Percentiles rank a stretch among this genome's conserved stretches.
Evolutionary conservation across 2,797 vertebrate genomes (phyloP).

Genomic region (Acrossocheilus fasciatus): DNA sequence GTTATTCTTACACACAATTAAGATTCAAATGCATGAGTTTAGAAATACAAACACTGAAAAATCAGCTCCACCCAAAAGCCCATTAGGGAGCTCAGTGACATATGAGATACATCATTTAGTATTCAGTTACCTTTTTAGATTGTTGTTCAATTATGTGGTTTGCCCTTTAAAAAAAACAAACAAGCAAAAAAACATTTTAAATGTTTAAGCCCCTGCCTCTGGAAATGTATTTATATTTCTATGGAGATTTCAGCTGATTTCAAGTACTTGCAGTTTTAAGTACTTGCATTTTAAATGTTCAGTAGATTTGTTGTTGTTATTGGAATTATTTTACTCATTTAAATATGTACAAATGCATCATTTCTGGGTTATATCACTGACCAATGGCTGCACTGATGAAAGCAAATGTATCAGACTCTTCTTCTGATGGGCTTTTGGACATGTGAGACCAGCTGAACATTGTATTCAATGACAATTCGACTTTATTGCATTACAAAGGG

Average conservation of each 20-base stretch:
- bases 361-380: constrained; percentile 5
- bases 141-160: background rate
- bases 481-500: constrained; percentile 36
- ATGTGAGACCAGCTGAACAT: constrained; percentile 7
- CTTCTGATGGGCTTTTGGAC: background rate
- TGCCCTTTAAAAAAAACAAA: background rate
- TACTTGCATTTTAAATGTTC: background rate
- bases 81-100: constrained; percentile 1
- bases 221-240: background rate
- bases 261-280: background rate
- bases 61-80: constrained; percentile 18
- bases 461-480: constrained; percentile 9
- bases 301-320: background rate
- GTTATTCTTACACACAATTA: constrained; percentile 34
- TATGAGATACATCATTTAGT: constrained; percentile 3
- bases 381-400: background rate
- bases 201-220: constrained; percentile 14
- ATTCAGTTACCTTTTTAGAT: constrained; percentile 15
- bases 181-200: constrained; percentile 1
- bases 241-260: background rate
- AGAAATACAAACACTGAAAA: constrained; percentile 4
- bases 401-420: constrained; percentile 17
- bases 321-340: background rate
- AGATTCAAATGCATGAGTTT: constrained; percentile 10
- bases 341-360: background rate